Evolutionary conservation across 2,888 invertebrate genomes (phyloP), one percentile per base, ranked within the genome.

Genomic region (Odontothrips loti): DNA sequence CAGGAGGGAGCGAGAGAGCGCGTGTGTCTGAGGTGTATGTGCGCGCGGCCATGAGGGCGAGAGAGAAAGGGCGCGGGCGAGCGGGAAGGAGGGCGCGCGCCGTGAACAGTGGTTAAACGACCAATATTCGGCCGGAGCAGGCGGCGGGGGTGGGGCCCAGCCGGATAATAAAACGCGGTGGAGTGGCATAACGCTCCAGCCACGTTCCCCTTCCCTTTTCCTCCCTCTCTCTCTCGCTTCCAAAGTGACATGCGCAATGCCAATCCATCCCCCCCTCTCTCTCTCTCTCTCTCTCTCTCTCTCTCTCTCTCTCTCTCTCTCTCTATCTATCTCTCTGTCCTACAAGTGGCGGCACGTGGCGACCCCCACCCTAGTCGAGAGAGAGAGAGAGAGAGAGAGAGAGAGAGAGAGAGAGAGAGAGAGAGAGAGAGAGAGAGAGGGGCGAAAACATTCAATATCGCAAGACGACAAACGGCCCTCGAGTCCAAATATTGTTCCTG

Each of bases 91-190:
- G 58, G 17, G 58, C 15, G 58, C 58, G 58, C 58, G 58, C 20
- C n/a, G 58, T 58, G 58, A 68, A 23, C 68, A n/a, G n/a, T 23
- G 68, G 68, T 68, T 68, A 68, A 68, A 68, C 68, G 68, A 23
- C 68, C 68, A 68, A 68, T 68, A 68, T 23, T 68, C 68, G 68
- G 63, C 63, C n/a, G n/a, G n/a, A n/a, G n/a, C n/a, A n/a, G n/a
- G n/a, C n/a, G n/a, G 15, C 51, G 51, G 34, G 34, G 34, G 34
- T 43, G 34, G 12, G 15, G 51, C 51, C 20, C 51, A 12, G 20
- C 20, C 11, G 68, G 68, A 68, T 68, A 68, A 68, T 68, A 68
- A 68, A 68, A 68, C 58, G 58, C 58, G 58, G 20, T 58, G 23
- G 23, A 68, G 68, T 68, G 68, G 68, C 51, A 68, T 68, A 23